Evolutionary conservation across 2,888 invertebrate species (phyloP).

Genomic region (Baronia brevicornis): DNA sequence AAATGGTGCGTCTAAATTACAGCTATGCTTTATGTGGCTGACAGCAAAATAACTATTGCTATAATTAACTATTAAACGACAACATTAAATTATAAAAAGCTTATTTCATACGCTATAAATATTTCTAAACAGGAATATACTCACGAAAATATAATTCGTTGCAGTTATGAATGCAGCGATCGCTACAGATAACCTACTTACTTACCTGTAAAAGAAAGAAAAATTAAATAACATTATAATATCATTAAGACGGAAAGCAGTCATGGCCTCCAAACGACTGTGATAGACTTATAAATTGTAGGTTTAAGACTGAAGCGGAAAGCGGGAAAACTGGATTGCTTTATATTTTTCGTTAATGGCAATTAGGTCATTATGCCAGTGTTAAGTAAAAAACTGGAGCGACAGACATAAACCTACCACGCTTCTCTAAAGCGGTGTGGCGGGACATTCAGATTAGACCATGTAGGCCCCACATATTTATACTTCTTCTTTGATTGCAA

Average conservation of each 20-base stretch:
- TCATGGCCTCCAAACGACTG: slow-evolving; percentile 48
- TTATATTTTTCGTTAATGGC: no score
- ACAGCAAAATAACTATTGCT: neutral
- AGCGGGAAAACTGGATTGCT: no score
- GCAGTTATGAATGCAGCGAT: slow-evolving; percentile 11
- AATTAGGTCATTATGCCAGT: no score
- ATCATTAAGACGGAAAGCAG: slow-evolving; percentile 52
- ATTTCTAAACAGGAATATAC: slow-evolving; percentile 8
- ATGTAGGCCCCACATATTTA: no score
- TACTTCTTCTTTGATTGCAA: no score
- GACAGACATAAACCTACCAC: no score
- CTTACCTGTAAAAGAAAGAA: slow-evolving; percentile 52
- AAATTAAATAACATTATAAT: slow-evolving; percentile 66
- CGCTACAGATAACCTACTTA: slow-evolving; percentile 50
- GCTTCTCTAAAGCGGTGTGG: no score
- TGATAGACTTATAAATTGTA: slow-evolving; percentile 41
- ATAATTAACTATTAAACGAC: neutral
- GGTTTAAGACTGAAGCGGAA: slow-evolving; percentile 24
- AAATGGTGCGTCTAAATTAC: slow-evolving; percentile 2
- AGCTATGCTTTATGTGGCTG: neutral
- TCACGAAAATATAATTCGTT: slow-evolving; percentile 1
- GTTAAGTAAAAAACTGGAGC: no score
- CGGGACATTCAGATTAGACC: no score
- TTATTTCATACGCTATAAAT: slow-evolving; percentile 6
- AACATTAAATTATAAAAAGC: slow-evolving; percentile 1